These are phyloP conservation scores for Aythya fuligula DNA, from an alignment of 2,797 vertebrate genomes.

Conservation along the genomic window DNA sequence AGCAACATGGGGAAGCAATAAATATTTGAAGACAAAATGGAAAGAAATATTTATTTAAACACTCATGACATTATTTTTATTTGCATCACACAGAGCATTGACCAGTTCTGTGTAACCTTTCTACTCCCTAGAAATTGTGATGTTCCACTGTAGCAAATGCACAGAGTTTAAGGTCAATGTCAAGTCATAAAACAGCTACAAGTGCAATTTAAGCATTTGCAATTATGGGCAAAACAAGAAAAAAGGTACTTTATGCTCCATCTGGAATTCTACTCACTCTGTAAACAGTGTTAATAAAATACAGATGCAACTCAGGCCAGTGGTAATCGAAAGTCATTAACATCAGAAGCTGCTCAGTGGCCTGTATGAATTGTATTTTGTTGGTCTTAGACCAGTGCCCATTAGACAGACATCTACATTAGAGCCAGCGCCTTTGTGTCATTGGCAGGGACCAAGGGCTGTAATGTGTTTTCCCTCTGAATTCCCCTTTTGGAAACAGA, in stretches of 20 bases:
- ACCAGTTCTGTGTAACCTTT: neutral
- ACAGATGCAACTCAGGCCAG: neutral
- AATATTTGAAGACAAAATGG: conserved; percentile 10
- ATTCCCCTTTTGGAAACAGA: neutral
- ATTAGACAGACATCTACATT: neutral
- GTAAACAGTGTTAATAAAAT: conserved; percentile 32
- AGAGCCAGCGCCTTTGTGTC: neutral
- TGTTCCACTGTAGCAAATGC: neutral
- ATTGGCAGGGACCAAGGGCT: neutral
- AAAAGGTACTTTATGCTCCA: neutral
- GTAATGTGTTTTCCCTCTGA: neutral
- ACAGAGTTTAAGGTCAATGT: neutral
- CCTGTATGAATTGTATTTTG: neutral
- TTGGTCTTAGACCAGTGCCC: conserved; percentile 24
- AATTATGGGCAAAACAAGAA: neutral
- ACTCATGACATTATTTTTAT: conserved; percentile 13
- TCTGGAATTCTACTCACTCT: conserved; percentile 31
- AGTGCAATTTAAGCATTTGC: conserved; percentile 14
- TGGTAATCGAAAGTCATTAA: conserved; percentile 34
- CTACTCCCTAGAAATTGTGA: neutral
- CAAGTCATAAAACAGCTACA: conserved; percentile 15
- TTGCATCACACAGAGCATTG: neutral
- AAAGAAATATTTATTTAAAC: conserved; percentile 32
- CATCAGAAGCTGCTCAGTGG: conserved; percentile 19
- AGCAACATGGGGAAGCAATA: conserved; percentile 38